A percentile compares a stretch with the other conserved stretches of the same genome.
phyloP scores from a whole-genome alignment of 1,140 invertebrate genomes.

The Tribolium castaneum region DNA sequence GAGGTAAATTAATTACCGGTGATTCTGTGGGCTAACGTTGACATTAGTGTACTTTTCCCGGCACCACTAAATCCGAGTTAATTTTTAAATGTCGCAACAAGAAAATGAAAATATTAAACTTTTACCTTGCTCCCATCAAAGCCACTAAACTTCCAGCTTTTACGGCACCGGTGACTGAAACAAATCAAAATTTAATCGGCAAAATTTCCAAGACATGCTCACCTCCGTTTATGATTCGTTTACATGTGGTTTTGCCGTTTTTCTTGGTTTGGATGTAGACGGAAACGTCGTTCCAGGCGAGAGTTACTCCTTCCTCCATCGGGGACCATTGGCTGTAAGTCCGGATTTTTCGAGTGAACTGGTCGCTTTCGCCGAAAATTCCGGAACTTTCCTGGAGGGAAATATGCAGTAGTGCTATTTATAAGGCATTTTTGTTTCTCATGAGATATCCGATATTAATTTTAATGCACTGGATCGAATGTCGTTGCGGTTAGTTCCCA shows the following conservation, averaged over 20 bases:
- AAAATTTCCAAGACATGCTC: constrained; percentile 40
- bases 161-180: constrained; percentile 77
- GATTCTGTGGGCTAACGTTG: constrained; percentile 83
- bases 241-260: constrained; percentile 67
- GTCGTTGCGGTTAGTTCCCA: constrained; percentile 6
- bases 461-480: neutral
- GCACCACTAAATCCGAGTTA: constrained; percentile 77
- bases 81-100: constrained; percentile 2
- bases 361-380: constrained; percentile 10
- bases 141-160: constrained; percentile 87
- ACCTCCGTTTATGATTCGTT: constrained; percentile 79
- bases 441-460: neutral
- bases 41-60: constrained; percentile 95
- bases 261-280: constrained; percentile 74
- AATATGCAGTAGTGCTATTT: neutral
- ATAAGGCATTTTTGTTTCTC: neutral
- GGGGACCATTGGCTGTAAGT: constrained; percentile 68
- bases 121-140: constrained; percentile 88
- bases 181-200: neutral
- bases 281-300: constrained; percentile 80
- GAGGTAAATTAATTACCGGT: constrained; percentile 66
- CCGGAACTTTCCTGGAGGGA: constrained; percentile 12
- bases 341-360: constrained; percentile 42
- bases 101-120: constrained; percentile 44
- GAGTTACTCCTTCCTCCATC: constrained; percentile 70